A percentile compares a stretch with the other conserved stretches of the same genome.
phyloP scores from a whole-genome alignment of 1,140 invertebrate genomes.

The Drosophila asahinai region DNA sequence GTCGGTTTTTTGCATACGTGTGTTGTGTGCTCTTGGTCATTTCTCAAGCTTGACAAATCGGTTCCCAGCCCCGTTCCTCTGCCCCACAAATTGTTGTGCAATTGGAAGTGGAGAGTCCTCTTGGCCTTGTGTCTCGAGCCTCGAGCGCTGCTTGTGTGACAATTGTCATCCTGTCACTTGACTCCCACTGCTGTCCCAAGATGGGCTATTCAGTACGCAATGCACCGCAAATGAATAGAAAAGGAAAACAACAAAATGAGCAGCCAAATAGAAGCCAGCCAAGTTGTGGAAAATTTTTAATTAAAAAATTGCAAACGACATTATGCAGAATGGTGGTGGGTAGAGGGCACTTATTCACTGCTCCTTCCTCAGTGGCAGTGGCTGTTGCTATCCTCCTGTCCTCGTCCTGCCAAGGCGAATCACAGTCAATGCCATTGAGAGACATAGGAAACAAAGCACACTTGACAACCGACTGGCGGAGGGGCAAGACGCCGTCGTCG shows the following conservation, averaged over 20 bases:
- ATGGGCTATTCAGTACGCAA: conserved; percentile 47
- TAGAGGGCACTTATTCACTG: conserved; percentile 18
- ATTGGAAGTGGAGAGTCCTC: conserved; percentile 15
- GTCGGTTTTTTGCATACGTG: background rate
- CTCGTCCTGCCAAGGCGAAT: conserved; percentile 41
- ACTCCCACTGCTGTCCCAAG: conserved; percentile 36
- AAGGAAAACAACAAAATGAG: conserved; percentile 62
- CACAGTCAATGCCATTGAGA: conserved; percentile 56
- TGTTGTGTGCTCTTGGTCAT: conserved; percentile 43
- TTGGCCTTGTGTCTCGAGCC: conserved; percentile 35
- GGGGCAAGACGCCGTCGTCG: background rate
- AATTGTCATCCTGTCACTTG: conserved; percentile 77
- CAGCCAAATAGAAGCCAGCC: conserved; percentile 60
- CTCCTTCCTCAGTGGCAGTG: background rate
- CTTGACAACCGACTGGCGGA: conserved; percentile 41
- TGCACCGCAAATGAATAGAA: conserved; percentile 32
- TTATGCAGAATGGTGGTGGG: conserved; percentile 57
- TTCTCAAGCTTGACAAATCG: conserved; percentile 77
- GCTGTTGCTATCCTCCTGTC: conserved; percentile 14
- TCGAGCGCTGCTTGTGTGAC: conserved; percentile 47
- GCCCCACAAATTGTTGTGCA: conserved; percentile 6
- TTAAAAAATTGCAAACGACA: conserved; percentile 75
- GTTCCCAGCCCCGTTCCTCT: conserved; percentile 10
- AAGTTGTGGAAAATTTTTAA: conserved; percentile 74
- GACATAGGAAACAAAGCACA: conserved; percentile 51